Evolutionary conservation across 2,888 invertebrate genomes (phyloP).

Genomic region (Pyrocoelia pectoralis): DNA sequence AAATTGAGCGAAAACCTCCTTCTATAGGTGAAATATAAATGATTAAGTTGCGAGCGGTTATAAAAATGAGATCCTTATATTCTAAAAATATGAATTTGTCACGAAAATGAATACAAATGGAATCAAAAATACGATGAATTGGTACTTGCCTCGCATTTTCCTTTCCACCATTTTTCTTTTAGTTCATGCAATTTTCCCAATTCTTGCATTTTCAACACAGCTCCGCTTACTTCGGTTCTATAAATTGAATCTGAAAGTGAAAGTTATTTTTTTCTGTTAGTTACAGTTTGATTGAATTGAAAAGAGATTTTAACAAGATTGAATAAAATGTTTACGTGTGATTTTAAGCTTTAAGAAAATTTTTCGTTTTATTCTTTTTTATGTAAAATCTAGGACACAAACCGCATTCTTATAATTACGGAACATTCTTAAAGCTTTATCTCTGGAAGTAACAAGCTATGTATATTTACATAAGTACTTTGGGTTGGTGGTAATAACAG

Average conservation of each 20-base stretch:
- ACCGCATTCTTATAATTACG: no score
- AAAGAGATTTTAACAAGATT: neutral
- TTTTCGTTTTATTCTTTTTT: neutral
- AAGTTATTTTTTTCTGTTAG: constrained; percentile 7
- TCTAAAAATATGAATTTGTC: constrained; percentile 5
- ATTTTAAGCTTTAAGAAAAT: neutral
- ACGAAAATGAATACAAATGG: constrained; percentile 16
- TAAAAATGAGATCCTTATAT: neutral
- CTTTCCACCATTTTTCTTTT: constrained; percentile 93
- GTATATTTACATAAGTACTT: no score
- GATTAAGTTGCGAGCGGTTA: neutral
- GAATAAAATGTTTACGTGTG: neutral
- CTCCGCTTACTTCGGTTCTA: constrained; percentile 82
- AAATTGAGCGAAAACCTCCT: neutral
- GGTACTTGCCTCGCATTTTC: constrained; percentile 63
- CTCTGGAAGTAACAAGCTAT: no score
- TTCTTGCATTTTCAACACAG: constrained; percentile 90
- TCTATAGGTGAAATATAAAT: neutral
- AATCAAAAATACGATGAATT: constrained; percentile 12
- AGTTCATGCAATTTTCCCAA: constrained; percentile 80
- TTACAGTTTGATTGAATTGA: constrained; percentile 11
- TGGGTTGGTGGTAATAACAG: no score
- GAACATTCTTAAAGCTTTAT: no score
- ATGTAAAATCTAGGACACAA: no score
- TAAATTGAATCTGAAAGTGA: constrained; percentile 73